Conservation (phyloP, 2,888 invertebrate genomes). For the Cantharis flavilabris region DNA sequence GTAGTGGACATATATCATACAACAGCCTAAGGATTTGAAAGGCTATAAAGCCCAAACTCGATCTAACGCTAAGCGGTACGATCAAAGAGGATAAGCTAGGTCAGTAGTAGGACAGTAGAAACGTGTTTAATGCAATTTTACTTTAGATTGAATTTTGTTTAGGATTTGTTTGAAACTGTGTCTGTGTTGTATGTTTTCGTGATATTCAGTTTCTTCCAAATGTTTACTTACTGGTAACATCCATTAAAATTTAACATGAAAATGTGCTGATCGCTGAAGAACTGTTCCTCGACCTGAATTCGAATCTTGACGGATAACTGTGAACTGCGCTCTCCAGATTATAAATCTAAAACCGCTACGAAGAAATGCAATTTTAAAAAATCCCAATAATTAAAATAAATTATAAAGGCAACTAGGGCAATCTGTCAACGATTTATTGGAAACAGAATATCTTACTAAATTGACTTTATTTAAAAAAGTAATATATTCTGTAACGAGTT, state of each 20-base stretch:
- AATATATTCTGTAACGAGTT: too few species aligned
- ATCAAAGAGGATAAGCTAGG: not conserved
- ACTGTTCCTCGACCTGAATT: too few species aligned
- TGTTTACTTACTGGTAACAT: not conserved
- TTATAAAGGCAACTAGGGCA: too few species aligned
- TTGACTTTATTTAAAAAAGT: too few species aligned
- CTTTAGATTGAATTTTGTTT: not conserved
- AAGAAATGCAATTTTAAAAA: too few species aligned
- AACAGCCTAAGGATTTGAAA: not conserved
- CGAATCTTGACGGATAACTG: too few species aligned
- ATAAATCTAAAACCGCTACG: too few species aligned
- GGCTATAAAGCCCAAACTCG: not conserved
- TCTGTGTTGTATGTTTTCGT: not conserved
- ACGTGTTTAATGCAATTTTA: not conserved
- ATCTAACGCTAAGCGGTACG: not conserved
- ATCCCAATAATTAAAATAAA: too few species aligned
- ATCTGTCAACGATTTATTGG: too few species aligned
- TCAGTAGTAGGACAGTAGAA: not conserved
- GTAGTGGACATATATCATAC: not conserved
- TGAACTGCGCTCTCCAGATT: too few species aligned
- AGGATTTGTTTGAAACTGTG: not conserved
- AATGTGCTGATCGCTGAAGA: too few species aligned
- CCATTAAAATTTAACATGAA: not conserved
- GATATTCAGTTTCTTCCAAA: not conserved
- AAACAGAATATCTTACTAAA: too few species aligned